Base-by-base conservation (phyloP, 2,888 invertebrate genomes). In the Diaperis boleti region DNA sequence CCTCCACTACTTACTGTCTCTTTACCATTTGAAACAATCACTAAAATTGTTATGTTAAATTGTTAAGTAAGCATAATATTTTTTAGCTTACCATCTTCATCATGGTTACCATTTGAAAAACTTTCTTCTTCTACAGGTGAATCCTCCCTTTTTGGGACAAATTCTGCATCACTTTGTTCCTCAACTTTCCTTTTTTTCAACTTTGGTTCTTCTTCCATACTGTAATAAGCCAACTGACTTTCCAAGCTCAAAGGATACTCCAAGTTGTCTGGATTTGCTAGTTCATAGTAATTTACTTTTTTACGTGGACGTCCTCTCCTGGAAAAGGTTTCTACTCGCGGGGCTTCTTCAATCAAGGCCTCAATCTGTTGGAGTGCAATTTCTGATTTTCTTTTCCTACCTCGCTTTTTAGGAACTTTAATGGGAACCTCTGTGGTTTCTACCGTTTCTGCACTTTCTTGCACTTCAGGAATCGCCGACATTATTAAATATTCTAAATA, bases 261-360 rank as follows among this genome's bases (percentile, higher is more conserved):
- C 4, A 59, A 3, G 22, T 56, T 56, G 31, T 60, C 56, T 1
- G 69, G 69, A 67, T 69, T 69, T 2, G 66, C 71, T 8, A 75
- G 26, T 41, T 69, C 65, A 5, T 67, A 71, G 59, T 75, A 75
- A 66, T 75, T 69, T 2, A 75, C 54, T 45, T 69, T 65, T 54
- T 68, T 71, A 3, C 71, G 64, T 45, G 65, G 70, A 17, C 75
- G 70, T 13, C 72, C 73, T 39, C 68, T 72, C 59, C 65, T 55
- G 2, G 73, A 69, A 0, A 52, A 18, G 10, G 52, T 52, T 33
- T 50, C 50, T 20, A 18, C 49, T 22, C 14, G 26, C 5, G 59
- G 47, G 1, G n/a, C 5, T 13, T 8, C 35, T 7, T 56, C 44
- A 33, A 39, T 22, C 10, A 22, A 11, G 3, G 47, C 59, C 11